These are phyloP conservation scores for Abrostola triplasia DNA, from an alignment of 2,888 invertebrate genomes.

Conservation along the genomic window DNA sequence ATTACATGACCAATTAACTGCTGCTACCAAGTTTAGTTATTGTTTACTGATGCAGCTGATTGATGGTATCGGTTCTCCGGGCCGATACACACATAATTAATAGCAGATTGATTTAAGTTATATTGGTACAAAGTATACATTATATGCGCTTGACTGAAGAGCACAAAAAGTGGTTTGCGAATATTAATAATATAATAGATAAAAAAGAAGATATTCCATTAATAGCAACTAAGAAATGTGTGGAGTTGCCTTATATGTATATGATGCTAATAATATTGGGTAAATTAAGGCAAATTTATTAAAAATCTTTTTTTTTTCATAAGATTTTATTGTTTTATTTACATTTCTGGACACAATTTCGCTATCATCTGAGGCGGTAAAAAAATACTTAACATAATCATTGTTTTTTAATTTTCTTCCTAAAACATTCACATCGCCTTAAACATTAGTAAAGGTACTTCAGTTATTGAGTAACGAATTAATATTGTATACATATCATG, in stretches of 20 bases:
- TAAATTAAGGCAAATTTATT: too few species aligned
- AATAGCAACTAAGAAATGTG: too few species aligned
- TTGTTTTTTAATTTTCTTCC: background rate
- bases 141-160: constrained; percentile 5
- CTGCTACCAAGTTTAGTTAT: constrained; percentile 21
- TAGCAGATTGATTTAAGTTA: constrained; percentile 16
- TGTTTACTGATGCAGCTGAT: constrained; percentile 39
- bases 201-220: too few species aligned
- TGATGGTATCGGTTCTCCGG: constrained; percentile 30
- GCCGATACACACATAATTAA: constrained; percentile 25
- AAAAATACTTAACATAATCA: background rate
- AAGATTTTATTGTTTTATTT: too few species aligned
- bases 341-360: too few species aligned
- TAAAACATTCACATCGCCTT: background rate
- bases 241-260: too few species aligned
- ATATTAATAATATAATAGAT: too few species aligned
- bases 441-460: background rate
- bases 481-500: background rate
- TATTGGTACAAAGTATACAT: constrained; percentile 11
- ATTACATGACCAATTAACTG: constrained; percentile 47
- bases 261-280: too few species aligned
- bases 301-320: too few species aligned
- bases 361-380: too few species aligned
- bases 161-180: background rate
- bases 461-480: background rate